Percentiles rank a stretch among this genome's conserved stretches.
Conservation (phyloP, 2,797 vertebrate species). For the Tarsius wallacei region DNA sequence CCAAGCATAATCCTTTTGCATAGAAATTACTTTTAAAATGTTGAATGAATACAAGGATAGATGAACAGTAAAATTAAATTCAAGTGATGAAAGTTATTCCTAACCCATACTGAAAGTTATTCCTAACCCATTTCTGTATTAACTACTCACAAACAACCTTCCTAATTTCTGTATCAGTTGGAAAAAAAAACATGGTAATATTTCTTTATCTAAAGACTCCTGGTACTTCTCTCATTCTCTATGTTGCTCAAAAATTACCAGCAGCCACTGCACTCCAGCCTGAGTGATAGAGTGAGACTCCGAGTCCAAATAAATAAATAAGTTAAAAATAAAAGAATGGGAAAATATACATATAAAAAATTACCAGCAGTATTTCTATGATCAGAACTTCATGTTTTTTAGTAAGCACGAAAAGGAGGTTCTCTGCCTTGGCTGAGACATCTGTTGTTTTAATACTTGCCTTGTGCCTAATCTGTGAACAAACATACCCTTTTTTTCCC, state of each 20-base stretch:
- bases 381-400: background rate
- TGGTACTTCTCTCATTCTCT: background rate
- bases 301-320: no score
- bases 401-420: background rate
- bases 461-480: background rate
- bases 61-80: background rate
- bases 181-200: background rate
- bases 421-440: background rate
- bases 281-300: no score
- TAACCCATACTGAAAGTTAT: background rate
- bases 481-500: background rate
- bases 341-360: background rate
- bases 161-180: background rate
- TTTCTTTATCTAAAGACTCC: background rate
- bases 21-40: constrained; percentile 19
- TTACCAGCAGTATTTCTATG: constrained; percentile 1
- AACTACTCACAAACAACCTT: background rate
- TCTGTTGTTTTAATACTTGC: background rate
- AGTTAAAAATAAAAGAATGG: no score
- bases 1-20: background rate
- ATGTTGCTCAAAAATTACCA: background rate
- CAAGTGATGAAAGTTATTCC: constrained; percentile 12
- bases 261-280: background rate
- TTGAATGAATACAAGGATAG: background rate
- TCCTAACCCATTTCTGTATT: background rate